Base-by-base conservation (phyloP, 2,113 vertebrate species). In the Chaenocephalus aceratus region DNA sequence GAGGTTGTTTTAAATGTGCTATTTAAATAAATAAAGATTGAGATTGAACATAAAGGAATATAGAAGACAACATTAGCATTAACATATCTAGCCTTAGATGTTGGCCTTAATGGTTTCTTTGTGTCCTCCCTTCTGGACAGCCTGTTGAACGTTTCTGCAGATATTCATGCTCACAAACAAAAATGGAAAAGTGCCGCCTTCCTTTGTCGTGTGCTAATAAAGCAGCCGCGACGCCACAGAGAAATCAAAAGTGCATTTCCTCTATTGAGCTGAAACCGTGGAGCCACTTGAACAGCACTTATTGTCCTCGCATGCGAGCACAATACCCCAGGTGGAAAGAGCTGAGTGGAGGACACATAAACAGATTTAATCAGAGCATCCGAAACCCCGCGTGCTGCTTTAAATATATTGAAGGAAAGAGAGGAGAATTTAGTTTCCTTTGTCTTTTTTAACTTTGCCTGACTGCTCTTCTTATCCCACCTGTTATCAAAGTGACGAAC, bases 231-330 rank as follows among this genome's bases (percentile, higher is more conserved):
- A 74, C 76, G 72, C 86, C 79, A 13, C 70, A n/a, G 88, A 87
- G 88, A 84, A 85, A 90, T 86, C 76, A 84, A 87, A 83, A 59
- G 71, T 64, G 75, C 73, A 61, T 88, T 89, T 86, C 53, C 77
- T 80, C 71, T 51, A 83, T 61, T 62, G 81, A 79, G 85, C 80
- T 75, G 73, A 69, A 87, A 82, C 56, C 70, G 76, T 54, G 6
- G 70, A 59, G 72, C 60, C 67, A 61, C 77, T 82, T 65, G 57
- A 87, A 72, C 65, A 13, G 61, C 77, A 52, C 81, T 66, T 87
- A 87, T 88, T 71, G 56, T 70, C 79, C 85, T 77, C 26, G 6
- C 75, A 77, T 65, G 30, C 0, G 44, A 81, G 71, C 79, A 52
- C 26, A 67, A 75, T 73, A 85, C 87, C 84, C 84, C 84, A 46